Base-by-base conservation (phyloP, 2,113 vertebrate species). In the Esox niger region DNA sequence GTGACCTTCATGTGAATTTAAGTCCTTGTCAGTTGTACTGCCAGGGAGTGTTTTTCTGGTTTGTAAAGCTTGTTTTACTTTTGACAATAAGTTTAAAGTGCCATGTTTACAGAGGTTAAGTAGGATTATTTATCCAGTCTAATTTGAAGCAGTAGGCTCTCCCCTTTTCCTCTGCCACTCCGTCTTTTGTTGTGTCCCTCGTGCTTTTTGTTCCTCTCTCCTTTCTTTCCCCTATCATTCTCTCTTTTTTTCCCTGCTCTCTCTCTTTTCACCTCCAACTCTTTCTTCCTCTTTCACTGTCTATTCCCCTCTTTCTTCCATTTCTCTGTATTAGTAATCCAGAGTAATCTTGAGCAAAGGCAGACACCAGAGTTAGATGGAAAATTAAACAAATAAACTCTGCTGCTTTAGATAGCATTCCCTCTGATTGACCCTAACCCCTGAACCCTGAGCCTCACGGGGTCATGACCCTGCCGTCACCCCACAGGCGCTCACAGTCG, bases 341-440 rank as follows among this genome's bases (percentile, higher is more conserved):
- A 2, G 69, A 23, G 77, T 82, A 84, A 87, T 88, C 86, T 85
- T 66, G 75, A 84, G 84, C 87, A 81, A 82, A 80, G 78, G 84
- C 80, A 81, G 83, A 88, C 85, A 79, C 57, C 61, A 17, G 78
- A 79, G 64, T 81, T 80, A 47, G 71, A 82, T 35, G 75, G 64
- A 81, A 90, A 89, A 91, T 91, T 87, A 90, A 87, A 90, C 86
- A 89, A 91, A 91, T 90, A 91, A 91, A 84, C 83, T 83, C 65
- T 71, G 79, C 80, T 78, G 73, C 86, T 79, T 85, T 31, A 77
- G 88, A 88, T 88, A 89, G 87, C 89, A 85, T 90, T 89, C 86
- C 88, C 87, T 85, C 82, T 4, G 79, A 84, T 65, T 84, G 88
- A 90, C 85, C 86, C 2, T 77, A 86, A 87, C 87, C 60, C 11